Base-by-base conservation (phyloP, 2,797 vertebrate species). In the Pogonophryne albipinna region DNA sequence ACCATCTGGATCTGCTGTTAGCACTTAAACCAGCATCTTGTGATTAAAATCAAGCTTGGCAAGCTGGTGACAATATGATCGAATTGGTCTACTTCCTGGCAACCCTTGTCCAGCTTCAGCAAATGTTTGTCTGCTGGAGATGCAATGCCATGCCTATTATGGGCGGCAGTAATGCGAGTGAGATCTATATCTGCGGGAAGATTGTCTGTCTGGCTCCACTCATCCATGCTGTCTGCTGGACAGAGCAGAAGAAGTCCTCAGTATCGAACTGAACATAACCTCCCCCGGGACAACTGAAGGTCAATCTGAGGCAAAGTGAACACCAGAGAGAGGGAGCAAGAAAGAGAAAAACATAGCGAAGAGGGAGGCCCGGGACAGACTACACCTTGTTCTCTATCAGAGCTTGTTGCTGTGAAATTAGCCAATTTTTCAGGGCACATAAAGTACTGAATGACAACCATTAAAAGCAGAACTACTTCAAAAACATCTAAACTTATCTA, bases 181-280 rank as follows among this genome's bases (percentile, higher is more conserved):
- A 91, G 91, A 91, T 91, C 85, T 91, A 88, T 89, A 91, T 91
- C 86, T 84, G 83, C 55, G 68, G 74, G 77, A n/a, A 79, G 80
- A 83, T 84, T 63, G 78, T 86, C 83, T 83, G 88, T 91, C 91
- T 92, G 91, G 89, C 91, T 92, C 90, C 86, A 76, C 78, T 86
- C 78, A 67, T 82, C 86, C 68, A 67, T 76, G 67, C 38, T 58
- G 79, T 77, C 82, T 80, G 82, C 78, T 56, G 82, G 83, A 89
- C 64, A 56, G 69, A 74, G 49, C 66, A 77, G 71, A 71, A 89
- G 80, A 82, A 92, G 82, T 78, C 76, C 88, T 84, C 79, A 12
- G 82, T 83, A 91, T 91, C 78, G 89, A 93, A 84, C 85, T 70
- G 77, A 87, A 79, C 70, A 58, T 46, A 74, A 68, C 44, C 56